Evolutionary conservation across 1,140 invertebrate species (phyloP), one percentile per base, ranked within the genome.

Genomic region (Drosophila tropicalis): DNA sequence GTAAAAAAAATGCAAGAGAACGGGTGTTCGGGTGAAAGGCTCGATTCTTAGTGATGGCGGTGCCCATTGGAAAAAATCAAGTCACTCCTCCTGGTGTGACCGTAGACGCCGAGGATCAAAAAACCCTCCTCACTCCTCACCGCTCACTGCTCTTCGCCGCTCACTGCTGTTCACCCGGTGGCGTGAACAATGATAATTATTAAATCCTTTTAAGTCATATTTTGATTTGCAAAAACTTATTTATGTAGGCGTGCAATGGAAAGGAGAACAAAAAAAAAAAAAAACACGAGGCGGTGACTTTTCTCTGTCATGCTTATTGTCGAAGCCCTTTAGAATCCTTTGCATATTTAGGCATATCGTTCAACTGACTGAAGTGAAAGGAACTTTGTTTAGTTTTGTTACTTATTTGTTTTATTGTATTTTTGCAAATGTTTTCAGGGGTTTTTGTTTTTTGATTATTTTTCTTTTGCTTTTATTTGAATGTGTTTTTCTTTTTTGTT

Each of bases 401-500:
- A n/a, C n/a, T 63, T 47, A 19, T 61, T 36, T 44, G 6, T 36
- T 62, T 62, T 41, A 36, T 36, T 29, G 29, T 29, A 36, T 36
- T 36, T 13, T 51, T 6, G 7, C 17, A 15, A 51, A 6, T 22
- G 17, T 22, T n/a, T 62, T 36, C 7, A 25, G 3, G 22, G n/a
- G n/a, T n/a, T n/a, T n/a, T 25, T 25, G 3, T 25, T 25, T 25
- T 25, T 25, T 22, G 17, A 39, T n/a, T 13, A 0, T 4, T 70
- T 41, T 62, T 44, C 10, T 55, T 61, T 36, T 47, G 10, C 25
- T 62, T 62, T 41, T 40, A 12, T 39, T 10, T 62, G 10, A 36
- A 40, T 54, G 44, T 70, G 22, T 29, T 40, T 10, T 39, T 10
- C 5, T 41, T 62, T 58, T 25, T 63, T 63, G n/a, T 63, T 44